phyloP scores from a whole-genome alignment of 2,888 invertebrate genomes.

The Lissonota sp. region DNA sequence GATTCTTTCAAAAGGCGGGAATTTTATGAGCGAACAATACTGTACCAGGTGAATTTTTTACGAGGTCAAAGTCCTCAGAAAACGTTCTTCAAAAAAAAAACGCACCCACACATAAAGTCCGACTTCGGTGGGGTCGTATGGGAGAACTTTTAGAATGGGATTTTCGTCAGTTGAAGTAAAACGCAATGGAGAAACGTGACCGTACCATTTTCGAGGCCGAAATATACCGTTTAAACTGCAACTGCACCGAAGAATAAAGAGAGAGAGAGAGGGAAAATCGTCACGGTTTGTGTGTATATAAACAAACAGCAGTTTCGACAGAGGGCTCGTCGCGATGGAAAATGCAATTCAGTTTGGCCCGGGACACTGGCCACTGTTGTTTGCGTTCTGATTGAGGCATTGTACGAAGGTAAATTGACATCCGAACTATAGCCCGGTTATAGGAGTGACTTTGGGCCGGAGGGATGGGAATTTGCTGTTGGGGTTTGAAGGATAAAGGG shows the following conservation, averaged over 20 bases:
- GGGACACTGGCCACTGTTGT: slow-evolving; percentile 73
- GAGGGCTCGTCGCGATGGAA: slow-evolving; percentile 70
- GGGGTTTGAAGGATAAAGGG: slow-evolving; percentile 28
- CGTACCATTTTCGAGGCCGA: slow-evolving; percentile 9
- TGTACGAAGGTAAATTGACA: slow-evolving; percentile 80
- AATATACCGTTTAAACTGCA: slow-evolving; percentile 6
- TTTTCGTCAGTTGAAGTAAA: neutral
- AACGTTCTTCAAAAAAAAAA: neutral
- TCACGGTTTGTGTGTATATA: neutral
- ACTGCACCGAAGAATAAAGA: neutral
- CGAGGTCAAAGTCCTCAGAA: neutral
- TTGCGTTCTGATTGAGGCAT: slow-evolving; percentile 82
- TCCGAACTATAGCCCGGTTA: slow-evolving; percentile 73
- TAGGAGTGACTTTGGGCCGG: slow-evolving; percentile 16
- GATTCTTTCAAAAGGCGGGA: neutral
- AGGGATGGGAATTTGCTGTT: neutral
- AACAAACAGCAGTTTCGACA: neutral
- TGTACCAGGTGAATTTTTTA: neutral
- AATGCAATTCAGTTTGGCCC: slow-evolving; percentile 76
- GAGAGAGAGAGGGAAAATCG: neutral
- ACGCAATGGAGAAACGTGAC: slow-evolving; percentile 14
- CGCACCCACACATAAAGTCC: neutral
- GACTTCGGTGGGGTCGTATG: neutral
- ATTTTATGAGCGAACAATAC: neutral
- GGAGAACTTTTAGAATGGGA: neutral